Evolutionary conservation across 1,140 invertebrate genomes (phyloP), one percentile per base, ranked within the genome.

Genomic region (Drosophila nigromelanica): DNA sequence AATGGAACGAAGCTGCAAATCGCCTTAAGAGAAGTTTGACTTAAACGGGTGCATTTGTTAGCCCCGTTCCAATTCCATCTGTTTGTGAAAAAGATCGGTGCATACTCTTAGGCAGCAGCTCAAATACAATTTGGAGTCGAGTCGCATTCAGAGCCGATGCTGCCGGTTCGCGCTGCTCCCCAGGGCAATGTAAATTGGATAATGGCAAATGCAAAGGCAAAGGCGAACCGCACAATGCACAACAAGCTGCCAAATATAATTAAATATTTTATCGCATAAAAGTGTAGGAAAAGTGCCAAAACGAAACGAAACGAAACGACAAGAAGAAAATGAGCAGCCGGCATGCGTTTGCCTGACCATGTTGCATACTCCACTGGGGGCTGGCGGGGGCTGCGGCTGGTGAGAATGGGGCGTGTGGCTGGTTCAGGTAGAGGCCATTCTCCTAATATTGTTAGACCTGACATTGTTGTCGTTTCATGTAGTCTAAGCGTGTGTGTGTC

Each of bases 231-330:
- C 82, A 86, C 82, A 87, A 87, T 81, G 82, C 78, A 86, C 82
- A 87, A 73, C 82, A 64, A 86, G 82, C 82, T 86, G 82, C 82
- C 82, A 78, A 87, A 87, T 87, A 87, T 87, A 87, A 87, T 87
- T 87, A 87, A 87, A 87, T 87, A 87, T 87, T 87, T 87, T 87
- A 87, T 87, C 83, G 82, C 82, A 87, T 87, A 86, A 87, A 86
- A 87, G 66, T 62, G 72, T 74, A 74, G 52, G 54, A 74, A 74
- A 74, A 70, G 82, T 86, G 82, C 82, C 82, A 87, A 86, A 86
- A 81, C 87, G 82, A 86, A 86, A 86, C 75, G 82, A 86, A 86
- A 81, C 87, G 78, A 87, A 86, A 86, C 75, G 82, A 86, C 82
- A 86, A 81, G 78, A 86, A 76, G 81, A 78, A 86, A 87, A 87